Conservation (phyloP, 2,888 invertebrate genomes). For the Acleris laterana region DNA sequence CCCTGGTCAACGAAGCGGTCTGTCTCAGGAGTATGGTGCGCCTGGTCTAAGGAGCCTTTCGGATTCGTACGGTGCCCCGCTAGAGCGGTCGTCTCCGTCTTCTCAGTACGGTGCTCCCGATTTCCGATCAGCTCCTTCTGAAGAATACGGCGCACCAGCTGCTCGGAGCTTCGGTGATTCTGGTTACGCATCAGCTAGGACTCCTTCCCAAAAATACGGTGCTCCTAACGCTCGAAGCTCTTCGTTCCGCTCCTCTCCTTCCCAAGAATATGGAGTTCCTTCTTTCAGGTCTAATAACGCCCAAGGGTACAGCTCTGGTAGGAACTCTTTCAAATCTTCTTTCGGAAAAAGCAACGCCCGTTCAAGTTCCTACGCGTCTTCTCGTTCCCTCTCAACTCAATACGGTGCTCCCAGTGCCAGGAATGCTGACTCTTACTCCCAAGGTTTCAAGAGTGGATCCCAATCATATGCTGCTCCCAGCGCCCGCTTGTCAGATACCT, state of each 20-base stretch:
- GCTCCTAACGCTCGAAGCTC: constrained; percentile 49
- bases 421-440: constrained; percentile 51
- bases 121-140: constrained; percentile 53
- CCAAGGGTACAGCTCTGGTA: constrained; percentile 60
- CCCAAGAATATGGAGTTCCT: constrained; percentile 60
- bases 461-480: constrained; percentile 53
- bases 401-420: constrained; percentile 53
- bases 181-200: constrained; percentile 33
- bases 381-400: constrained; percentile 48
- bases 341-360: constrained; percentile 53
- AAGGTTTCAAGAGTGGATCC: constrained; percentile 56
- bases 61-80: constrained; percentile 48
- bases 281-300: constrained; percentile 46
- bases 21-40: constrained; percentile 53
- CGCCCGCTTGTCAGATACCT: constrained; percentile 54
- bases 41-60: constrained; percentile 47
- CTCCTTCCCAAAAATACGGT: constrained; percentile 53
- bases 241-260: constrained; percentile 44
- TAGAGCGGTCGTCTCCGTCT: constrained; percentile 48
- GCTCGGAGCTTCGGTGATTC: constrained; percentile 47
- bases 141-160: constrained; percentile 56
- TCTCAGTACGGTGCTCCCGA: constrained; percentile 53
- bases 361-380: constrained; percentile 46
- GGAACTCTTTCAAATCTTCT: constrained; percentile 48
- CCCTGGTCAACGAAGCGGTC: constrained; percentile 44